Conservation (phyloP, 2,113 vertebrate species). For the Cyprinodon tularosa region DNA sequence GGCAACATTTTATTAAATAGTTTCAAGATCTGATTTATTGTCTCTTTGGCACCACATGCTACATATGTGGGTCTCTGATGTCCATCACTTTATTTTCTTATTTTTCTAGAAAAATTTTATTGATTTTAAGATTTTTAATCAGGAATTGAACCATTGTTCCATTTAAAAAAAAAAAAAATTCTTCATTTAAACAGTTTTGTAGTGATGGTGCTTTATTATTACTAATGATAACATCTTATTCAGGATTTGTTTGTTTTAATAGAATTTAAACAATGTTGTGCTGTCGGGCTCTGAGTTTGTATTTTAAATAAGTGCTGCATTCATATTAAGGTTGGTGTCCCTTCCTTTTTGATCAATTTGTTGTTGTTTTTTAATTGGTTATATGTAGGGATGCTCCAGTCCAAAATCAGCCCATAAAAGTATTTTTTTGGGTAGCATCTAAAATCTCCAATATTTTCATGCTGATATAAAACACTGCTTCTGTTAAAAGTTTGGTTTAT, state of each 20-base stretch:
- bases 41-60: slow-evolving; percentile 1
- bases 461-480: too few species aligned
- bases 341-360: not conserved
- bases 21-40: not conserved
- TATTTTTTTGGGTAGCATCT: too few species aligned
- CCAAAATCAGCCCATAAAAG: too few species aligned
- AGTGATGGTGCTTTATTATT: not conserved
- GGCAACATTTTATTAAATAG: not conserved
- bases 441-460: too few species aligned
- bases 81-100: not conserved
- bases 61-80: slow-evolving; percentile 2
- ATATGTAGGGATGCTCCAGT: too few species aligned
- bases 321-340: not conserved
- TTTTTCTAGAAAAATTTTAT: not conserved
- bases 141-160: not conserved
- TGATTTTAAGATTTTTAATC: not conserved
- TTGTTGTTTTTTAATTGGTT: not conserved
- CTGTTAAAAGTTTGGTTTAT: too few species aligned
- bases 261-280: not conserved
- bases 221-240: not conserved
- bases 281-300: not conserved
- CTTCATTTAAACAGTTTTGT: too few species aligned
- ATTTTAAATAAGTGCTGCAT: not conserved
- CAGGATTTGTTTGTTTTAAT: not conserved
- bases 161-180: too few species aligned